These are phyloP conservation scores for Drosophila leonis DNA, from an alignment of 2,888 invertebrate genomes.

Conservation along the genomic window DNA sequence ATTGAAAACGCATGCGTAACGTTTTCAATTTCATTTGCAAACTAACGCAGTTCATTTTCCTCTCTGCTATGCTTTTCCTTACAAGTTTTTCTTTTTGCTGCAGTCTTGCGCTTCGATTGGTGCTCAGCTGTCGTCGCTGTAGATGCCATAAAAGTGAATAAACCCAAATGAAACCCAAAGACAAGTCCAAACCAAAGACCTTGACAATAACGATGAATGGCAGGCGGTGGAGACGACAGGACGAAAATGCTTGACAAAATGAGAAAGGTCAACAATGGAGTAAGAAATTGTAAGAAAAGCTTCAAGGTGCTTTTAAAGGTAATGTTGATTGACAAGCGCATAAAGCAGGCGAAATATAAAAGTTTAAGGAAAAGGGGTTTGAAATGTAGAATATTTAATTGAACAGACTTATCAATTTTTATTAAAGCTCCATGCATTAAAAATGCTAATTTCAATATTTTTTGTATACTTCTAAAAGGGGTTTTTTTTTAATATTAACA, in stretches of 20 bases:
- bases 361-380: no score
- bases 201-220: constrained; percentile 45
- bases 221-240: not conserved
- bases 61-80: not conserved
- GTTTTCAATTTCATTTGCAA: constrained; percentile 77
- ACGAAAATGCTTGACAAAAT: not conserved
- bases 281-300: not conserved
- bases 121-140: constrained; percentile 4
- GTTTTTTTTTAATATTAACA: no score
- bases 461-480: no score
- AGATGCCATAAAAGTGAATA: constrained; percentile 68
- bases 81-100: not conserved
- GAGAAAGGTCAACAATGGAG: constrained; percentile 4
- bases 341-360: not conserved
- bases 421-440: no score
- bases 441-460: no score
- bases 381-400: no score
- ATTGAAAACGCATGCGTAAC: constrained; percentile 73
- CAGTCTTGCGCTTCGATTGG: constrained; percentile 32
- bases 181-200: constrained; percentile 50
- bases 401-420: no score
- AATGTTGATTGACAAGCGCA: not conserved
- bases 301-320: not conserved
- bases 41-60: constrained; percentile 10
- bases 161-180: constrained; percentile 21